Evolutionary conservation across 1,140 invertebrate genomes (phyloP), one percentile per base, ranked within the genome.

Genomic region (Ladona fulva): DNA sequence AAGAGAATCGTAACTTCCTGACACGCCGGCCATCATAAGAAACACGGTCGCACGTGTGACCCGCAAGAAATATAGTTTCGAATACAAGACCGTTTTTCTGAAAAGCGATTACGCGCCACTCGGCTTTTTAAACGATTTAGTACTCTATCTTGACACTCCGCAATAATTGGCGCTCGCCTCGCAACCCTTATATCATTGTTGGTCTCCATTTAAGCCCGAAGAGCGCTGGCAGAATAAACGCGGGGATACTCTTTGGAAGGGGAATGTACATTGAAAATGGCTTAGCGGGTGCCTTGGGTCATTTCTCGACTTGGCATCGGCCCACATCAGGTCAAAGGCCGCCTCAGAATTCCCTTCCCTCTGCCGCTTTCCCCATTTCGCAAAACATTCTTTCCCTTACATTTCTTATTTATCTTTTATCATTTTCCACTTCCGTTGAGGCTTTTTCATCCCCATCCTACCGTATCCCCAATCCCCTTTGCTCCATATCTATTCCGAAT

Each of bases 41-140:
- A 5, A 37, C 29, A 8, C 29, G 29, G 29, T 37, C 29, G 29
- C 29, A 37, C 29, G 29, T 37, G 29, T 37, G n/a, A n/a, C n/a
- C n/a, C n/a, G 29, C 29, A 37, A 37, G 29, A 37, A 37, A 37
- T 37, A 37, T 37, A 37, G 29, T 37, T 37, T 37, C 29, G 29
- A 37, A 37, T 37, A 37, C 29, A 37, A 1, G 29, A 37, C 29
- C 29, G 29, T 37, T 37, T 37, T 37, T 37, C 29, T 8, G 29
- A 37, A 37, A 37, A 66, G 3, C 52, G 52, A 66, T 66, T 66
- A 66, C 52, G n/a, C 52, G 52, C 16, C 52, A 22, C 52, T 66
- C 52, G 52, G 52, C 29, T 37, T 37, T 66, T 66, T 66, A 66
- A 66, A 66, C 52, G 52, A 66, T 66, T 66, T 66, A 66, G 52